Evolutionary conservation across 2,797 vertebrate genomes (phyloP).

Genomic region (Anniella stebbinsi): DNA sequence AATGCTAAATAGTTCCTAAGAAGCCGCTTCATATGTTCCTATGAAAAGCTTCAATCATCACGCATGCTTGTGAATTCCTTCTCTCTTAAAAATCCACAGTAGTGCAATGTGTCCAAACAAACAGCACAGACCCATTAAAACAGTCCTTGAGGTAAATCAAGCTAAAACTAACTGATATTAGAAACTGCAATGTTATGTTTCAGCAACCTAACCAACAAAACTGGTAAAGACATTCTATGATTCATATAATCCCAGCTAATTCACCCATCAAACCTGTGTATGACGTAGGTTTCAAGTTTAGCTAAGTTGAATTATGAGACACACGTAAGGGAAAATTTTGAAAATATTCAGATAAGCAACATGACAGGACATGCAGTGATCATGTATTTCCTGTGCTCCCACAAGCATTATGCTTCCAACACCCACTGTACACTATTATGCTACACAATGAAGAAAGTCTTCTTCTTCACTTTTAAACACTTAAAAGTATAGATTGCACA

Average conservation of each 20-base stretch:
- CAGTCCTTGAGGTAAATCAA: conserved; percentile 51
- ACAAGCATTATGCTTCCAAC: conserved; percentile 53
- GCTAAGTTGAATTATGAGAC: conserved; percentile 16
- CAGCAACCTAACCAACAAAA: conserved; percentile 32
- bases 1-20: neutral
- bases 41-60: neutral
- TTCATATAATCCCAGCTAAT: conserved; percentile 50
- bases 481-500: neutral
- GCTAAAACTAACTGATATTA: conserved; percentile 70
- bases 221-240: conserved; percentile 41
- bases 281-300: conserved; percentile 37
- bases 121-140: conserved; percentile 55
- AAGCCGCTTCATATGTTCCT: neutral
- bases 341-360: conserved; percentile 54
- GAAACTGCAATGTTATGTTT: neutral
- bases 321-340: conserved; percentile 45
- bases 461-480: conserved; percentile 43
- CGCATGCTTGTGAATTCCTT: neutral
- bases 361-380: conserved; percentile 25
- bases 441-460: conserved; percentile 8
- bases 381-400: conserved; percentile 19
- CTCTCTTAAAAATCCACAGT: accelerated
- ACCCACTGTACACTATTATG: neutral
- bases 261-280: conserved; percentile 50
- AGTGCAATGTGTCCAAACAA: neutral